Evolutionary conservation across 2,888 invertebrate species (phyloP).

Genomic region (Hypomecis punctinalis): DNA sequence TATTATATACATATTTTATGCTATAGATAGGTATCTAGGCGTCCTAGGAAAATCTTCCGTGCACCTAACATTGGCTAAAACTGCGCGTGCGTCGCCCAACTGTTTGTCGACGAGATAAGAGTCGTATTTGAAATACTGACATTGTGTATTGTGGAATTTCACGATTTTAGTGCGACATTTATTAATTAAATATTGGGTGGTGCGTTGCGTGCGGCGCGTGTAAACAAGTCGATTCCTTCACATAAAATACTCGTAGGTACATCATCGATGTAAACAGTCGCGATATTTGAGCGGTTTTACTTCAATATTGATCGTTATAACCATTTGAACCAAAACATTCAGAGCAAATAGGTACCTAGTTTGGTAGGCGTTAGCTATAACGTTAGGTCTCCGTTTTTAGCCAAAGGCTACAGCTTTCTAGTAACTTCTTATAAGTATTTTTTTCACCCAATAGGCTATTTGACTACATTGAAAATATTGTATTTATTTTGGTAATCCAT

Average conservation of each 20-base stretch:
- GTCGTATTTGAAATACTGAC: conserved; percentile 21
- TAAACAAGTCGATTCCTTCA: background rate
- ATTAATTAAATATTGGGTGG: conserved; percentile 31
- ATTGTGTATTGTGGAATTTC: conserved; percentile 30
- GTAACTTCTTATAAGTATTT: too few relatives aligned
- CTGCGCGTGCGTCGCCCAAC: conserved; percentile 11
- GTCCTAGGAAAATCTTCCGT: conserved; percentile 18
- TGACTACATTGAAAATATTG: too few relatives aligned
- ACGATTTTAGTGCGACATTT: conserved; percentile 29
- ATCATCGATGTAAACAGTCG: conserved; percentile 2
- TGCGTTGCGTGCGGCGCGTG: conserved; percentile 16
- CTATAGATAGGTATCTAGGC: background rate
- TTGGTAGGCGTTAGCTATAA: too few relatives aligned
- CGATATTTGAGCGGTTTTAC: background rate
- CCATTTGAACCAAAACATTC: background rate
- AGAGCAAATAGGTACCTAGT: too few relatives aligned
- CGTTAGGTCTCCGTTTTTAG: too few relatives aligned
- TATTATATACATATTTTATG: too few relatives aligned
- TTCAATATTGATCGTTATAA: background rate
- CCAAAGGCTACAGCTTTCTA: too few relatives aligned
- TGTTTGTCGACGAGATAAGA: conserved; percentile 23
- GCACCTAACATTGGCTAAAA: background rate
- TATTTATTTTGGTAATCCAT: too few relatives aligned
- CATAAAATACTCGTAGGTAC: background rate
- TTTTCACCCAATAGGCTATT: too few relatives aligned